Conservation (phyloP, 1,140 invertebrate genomes). For the Gyrodactylus bullatarudis region DNA sequence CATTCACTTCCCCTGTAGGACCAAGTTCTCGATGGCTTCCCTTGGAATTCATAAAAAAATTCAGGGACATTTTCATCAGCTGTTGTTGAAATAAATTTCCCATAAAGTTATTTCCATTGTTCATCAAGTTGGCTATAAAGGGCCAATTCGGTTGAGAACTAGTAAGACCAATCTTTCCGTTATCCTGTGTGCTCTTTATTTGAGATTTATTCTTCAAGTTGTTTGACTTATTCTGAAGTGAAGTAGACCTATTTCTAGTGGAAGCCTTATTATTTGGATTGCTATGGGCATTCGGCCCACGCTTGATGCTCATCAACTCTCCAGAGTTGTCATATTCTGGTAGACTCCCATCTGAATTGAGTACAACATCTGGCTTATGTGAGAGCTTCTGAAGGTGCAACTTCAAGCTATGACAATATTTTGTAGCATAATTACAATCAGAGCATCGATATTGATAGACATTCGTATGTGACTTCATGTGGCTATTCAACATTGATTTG, state of each 20-base stretch:
- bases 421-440: slow-evolving; percentile 79
- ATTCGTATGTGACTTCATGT: slow-evolving; percentile 84
- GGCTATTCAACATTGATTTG: slow-evolving; percentile 94
- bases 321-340: slow-evolving; percentile 2
- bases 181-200: neutral
- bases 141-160: neutral
- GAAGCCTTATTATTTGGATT: neutral
- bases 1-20: neutral
- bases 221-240: no score
- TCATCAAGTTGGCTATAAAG: no score
- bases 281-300: neutral
- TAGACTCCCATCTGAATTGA: slow-evolving; percentile 17
- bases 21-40: neutral
- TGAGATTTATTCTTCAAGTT: neutral
- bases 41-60: neutral
- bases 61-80: neutral
- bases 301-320: neutral
- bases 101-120: neutral
- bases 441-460: slow-evolving; percentile 74
- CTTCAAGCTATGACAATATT: slow-evolving; percentile 87
- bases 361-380: slow-evolving; percentile 28
- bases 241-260: no score
- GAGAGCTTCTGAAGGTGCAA: slow-evolving; percentile 61
- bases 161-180: neutral
- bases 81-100: neutral